phyloP scores from a whole-genome alignment of 1,140 invertebrate genomes.

The Camponotus floridanus region DNA sequence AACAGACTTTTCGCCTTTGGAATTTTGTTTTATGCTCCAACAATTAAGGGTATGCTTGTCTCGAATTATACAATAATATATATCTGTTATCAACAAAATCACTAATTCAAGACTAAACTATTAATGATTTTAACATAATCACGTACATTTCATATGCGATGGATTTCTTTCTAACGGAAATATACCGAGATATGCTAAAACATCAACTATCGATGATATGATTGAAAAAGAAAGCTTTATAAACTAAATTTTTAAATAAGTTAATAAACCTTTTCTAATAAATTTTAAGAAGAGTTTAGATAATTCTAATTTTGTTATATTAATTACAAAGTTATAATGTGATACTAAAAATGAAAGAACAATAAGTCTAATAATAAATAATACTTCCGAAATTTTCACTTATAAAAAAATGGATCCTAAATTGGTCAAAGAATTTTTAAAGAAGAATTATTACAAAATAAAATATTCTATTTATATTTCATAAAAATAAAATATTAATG shows the following conservation, averaged over 20 bases:
- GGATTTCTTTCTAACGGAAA: neutral
- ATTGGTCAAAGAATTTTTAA: neutral
- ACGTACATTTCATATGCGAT: neutral
- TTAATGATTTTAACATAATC: conserved; percentile 9
- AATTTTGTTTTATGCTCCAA: neutral
- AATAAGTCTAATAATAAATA: conserved; percentile 18
- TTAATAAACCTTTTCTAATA: neutral
- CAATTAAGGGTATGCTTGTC: neutral
- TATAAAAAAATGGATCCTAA: conserved; percentile 1
- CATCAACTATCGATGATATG: neutral
- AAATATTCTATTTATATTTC: too few relatives aligned
- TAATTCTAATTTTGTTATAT: neutral
- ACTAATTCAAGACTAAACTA: conserved; percentile 1
- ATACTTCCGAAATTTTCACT: neutral
- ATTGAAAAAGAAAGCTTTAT: neutral
- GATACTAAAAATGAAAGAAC: conserved; percentile 10
- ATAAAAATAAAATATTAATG: neutral
- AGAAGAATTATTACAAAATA: neutral
- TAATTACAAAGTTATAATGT: neutral
- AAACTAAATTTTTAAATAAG: neutral
- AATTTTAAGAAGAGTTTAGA: neutral
- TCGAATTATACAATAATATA: conserved; percentile 3
- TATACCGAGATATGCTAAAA: neutral
- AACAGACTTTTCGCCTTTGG: neutral
- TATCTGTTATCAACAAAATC: neutral